Percentiles rank a stretch among this genome's conserved stretches.
These are phyloP conservation scores for Luehdorfia chinensis DNA, from an alignment of 1,140 invertebrate genomes.

Conservation along the genomic window DNA sequence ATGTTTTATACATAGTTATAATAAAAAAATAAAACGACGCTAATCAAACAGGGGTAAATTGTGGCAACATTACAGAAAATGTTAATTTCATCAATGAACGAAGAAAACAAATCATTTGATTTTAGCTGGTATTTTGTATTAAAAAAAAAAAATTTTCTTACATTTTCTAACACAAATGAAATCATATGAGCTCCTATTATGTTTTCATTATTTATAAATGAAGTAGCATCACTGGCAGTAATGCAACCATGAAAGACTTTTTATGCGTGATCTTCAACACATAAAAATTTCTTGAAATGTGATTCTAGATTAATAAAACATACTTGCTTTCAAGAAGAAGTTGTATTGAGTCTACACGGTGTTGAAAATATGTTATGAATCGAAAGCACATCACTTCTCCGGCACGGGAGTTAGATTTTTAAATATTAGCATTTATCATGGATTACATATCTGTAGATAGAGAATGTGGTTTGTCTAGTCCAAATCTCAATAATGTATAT, in stretches of 20 bases:
- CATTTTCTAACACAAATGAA: too few species aligned
- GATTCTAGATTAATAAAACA: slow-evolving; percentile 5
- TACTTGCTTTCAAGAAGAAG: neutral
- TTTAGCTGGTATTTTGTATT: too few species aligned
- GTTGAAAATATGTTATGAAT: slow-evolving; percentile 55
- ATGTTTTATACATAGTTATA: slow-evolving; percentile 8
- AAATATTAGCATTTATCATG: slow-evolving; percentile 75
- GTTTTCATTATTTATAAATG: too few species aligned
- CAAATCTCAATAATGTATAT: slow-evolving; percentile 70
- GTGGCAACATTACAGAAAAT: too few species aligned
- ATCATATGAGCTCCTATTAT: too few species aligned
- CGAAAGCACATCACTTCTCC: slow-evolving; percentile 49
- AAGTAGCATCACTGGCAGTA: too few species aligned
- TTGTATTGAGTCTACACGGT: slow-evolving; percentile 26
- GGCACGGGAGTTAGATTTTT: slow-evolving; percentile 68
- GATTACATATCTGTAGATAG: slow-evolving; percentile 77
- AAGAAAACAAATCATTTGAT: too few species aligned
- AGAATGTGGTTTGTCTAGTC: slow-evolving; percentile 74
- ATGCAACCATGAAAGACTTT: too few species aligned
- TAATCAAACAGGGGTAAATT: neutral
- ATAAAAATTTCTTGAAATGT: neutral
- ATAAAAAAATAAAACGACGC: too few species aligned
- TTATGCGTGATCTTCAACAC: too few species aligned
- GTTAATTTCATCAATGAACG: too few species aligned
- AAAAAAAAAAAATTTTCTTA: too few species aligned